Evolutionary conservation across 2,113 vertebrate species (phyloP).

Genomic region (Meleagris gallopavo): DNA sequence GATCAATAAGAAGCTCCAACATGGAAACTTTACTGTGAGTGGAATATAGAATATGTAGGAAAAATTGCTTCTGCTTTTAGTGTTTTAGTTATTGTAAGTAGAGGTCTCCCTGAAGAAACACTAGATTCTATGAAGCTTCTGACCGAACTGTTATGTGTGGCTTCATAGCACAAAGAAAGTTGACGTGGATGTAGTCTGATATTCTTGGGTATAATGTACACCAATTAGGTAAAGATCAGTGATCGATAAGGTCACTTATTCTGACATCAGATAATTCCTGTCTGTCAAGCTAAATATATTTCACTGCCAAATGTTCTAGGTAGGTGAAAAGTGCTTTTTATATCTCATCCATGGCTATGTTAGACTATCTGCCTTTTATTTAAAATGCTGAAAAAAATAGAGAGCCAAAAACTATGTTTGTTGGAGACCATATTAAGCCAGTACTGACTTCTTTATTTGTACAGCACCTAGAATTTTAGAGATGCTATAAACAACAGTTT

Average conservation of each 20-base stretch:
- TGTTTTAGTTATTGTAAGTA: not conserved
- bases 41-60: not conserved
- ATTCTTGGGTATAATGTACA: not conserved
- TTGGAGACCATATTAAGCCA: not conserved
- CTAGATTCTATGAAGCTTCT: not conserved
- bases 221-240: not conserved
- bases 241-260: not conserved
- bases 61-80: not conserved
- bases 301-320: not conserved
- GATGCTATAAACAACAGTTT: not conserved
- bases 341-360: not conserved
- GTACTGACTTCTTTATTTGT: not conserved
- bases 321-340: not conserved
- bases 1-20: constrained; percentile 31
- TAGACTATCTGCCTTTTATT: not conserved
- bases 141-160: not conserved
- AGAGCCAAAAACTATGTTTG: not conserved
- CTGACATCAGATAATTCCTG: not conserved
- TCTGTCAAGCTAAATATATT: not conserved
- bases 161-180: not conserved
- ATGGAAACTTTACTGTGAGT: not conserved
- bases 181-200: not conserved
- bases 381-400: not conserved
- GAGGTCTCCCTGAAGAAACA: not conserved
- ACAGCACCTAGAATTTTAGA: not conserved